Base-by-base conservation (phyloP, 2,888 invertebrate species). In the Clepsis dumicolana region DNA sequence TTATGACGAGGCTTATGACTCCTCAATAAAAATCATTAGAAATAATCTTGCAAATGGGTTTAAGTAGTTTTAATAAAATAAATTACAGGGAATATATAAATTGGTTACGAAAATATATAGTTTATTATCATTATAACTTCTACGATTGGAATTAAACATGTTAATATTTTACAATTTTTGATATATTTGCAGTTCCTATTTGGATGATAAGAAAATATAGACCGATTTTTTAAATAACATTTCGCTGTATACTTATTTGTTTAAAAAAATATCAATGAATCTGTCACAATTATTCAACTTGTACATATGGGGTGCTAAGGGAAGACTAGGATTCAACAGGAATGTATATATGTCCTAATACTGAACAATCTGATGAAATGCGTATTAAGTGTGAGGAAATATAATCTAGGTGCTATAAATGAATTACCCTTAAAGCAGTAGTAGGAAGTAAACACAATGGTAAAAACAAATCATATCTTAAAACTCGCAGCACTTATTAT, bases 231-330 rank as follows among this genome's bases (percentile, higher is more conserved):
- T 68, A 68, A 68, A 68, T 68, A 68, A 29, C 67, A 56, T 63
- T 67, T 57, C 24, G 67, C 67, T 63, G 57, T 63, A 68, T 50
- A 68, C 38, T 52, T 29, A 50, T 67, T 63, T 57, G n/a, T n/a
- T n/a, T n/a, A n/a, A 63, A 68, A 44, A 68, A 68, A 68, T 68
- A 68, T 67, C 12, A 24, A 57, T 57, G 35, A 21, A 57, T 67
- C 41, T 68, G 67, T 63, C 57, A 68, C 67, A 68, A 68, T 63
- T 57, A 57, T 63, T 18, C 50, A 24, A 38, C 57, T 68, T 68
- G 67, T 63, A 68, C 67, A 63, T n/a, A 18, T 27, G 52, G 41
- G 27, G 56, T 24, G 14, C 10, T 18, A 5, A 56, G 35, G 66
- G 66, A 66, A 66, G 66, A 66, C 66, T 38, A 50, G 27, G 32